Evolutionary conservation across 1,140 invertebrate genomes (phyloP), one percentile per base, ranked within the genome.

Genomic region (Catajapyx aquilonaris): DNA sequence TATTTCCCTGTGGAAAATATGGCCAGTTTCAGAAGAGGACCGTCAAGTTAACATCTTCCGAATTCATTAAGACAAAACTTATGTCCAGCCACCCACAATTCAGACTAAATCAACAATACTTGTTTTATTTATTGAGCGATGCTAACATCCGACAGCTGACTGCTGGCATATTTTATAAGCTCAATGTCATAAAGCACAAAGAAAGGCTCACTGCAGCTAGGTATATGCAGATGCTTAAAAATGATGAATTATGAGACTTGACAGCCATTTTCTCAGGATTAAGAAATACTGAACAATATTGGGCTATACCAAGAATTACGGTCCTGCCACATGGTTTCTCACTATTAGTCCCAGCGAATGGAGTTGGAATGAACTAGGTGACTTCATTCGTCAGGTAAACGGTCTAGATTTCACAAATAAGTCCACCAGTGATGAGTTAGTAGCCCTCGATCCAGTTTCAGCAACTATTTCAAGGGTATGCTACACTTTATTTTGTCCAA

Each of bases 61-160:
- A 50, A 21, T 54, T 43, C 31, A 48, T 48, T 3, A 50, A 51
- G 46, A 10, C 17, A 22, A 43, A 31, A 35, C 42, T 52, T 25
- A 44, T 41, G 44, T 52, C 46, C 1, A 45, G 41, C 25, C 43
- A 50, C 44, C 5, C 44, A 4, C 39, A 43, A 40, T 53, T 45
- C 43, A 34, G 50, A 33, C 40, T 45, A 30, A 48, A 52, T 45
- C 40, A 48, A 20, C 48, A 51, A 41, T 51, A 50, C 39, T 19
- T 50, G n/a, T 52, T 53, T 28, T 50, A 40, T 44, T 40, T 51
- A 15, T 38, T 50, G n/a, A n/a, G n/a, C n/a, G n/a, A n/a, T n/a
- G n/a, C n/a, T n/a, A n/a, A n/a, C n/a, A n/a, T n/a, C n/a, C n/a
- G n/a, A n/a, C n/a, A n/a, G n/a, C n/a, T n/a, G n/a, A n/a, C n/a